Percentiles rank a stretch among this genome's conserved stretches.
Evolutionary conservation across 2,888 invertebrate genomes (phyloP).

Genomic region (Dexiosoma caninum): DNA sequence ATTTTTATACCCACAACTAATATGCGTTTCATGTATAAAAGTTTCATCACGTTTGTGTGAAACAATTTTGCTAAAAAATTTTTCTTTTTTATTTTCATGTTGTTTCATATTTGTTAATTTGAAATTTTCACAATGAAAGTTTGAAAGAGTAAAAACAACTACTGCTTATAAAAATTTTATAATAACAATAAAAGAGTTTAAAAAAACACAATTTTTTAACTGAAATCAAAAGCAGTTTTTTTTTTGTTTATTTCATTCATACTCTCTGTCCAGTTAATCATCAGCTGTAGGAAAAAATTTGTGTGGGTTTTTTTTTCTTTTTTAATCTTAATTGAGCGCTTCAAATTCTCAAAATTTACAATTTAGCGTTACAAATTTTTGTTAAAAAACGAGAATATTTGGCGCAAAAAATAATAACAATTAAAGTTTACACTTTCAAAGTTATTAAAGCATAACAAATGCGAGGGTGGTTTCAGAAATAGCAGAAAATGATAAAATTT

Average conservation of each 20-base stretch:
- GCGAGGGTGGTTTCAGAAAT: not conserved
- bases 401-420: constrained; percentile 1
- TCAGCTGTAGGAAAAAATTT: constrained; percentile 4
- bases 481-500: too few species aligned
- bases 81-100: not conserved
- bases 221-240: constrained; percentile 24
- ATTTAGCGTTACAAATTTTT: not conserved
- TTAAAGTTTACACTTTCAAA: constrained; percentile 56
- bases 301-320: not conserved
- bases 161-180: not conserved
- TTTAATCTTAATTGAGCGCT: not conserved
- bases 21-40: not conserved
- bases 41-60: constrained; percentile 26
- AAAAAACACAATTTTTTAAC: not conserved
- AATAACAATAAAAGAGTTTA: not conserved
- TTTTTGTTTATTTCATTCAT: not conserved
- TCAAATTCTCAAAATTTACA: constrained; percentile 2
- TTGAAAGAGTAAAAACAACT: not conserved
- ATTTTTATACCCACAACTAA: not conserved
- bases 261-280: constrained; percentile 6
- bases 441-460: constrained; percentile 49
- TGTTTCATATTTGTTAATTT: constrained; percentile 22
- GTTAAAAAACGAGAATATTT: constrained; percentile 33
- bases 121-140: constrained; percentile 51
- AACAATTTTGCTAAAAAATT: not conserved